Evolutionary conservation across 1,140 invertebrate genomes (phyloP).

Genomic region (Drosophila mauritiana): DNA sequence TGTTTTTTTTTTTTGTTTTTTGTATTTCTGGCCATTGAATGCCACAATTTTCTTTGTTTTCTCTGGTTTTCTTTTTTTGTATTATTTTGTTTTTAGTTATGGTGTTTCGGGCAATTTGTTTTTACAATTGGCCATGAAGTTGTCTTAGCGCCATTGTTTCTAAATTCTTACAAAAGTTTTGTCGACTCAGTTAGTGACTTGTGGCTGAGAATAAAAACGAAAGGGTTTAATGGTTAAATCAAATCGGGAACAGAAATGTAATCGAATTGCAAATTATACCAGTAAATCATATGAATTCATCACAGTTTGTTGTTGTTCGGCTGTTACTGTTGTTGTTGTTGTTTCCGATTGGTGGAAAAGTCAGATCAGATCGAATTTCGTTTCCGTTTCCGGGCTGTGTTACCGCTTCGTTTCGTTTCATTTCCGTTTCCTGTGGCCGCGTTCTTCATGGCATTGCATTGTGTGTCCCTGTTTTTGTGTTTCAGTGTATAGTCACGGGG

Average conservation of each 20-base stretch:
- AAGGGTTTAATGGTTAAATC: background rate
- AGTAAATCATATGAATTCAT: constrained; percentile 68
- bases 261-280: constrained; percentile 15
- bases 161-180: constrained; percentile 43
- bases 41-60: constrained; percentile 39
- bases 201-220: constrained; percentile 23
- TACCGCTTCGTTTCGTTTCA: constrained; percentile 5
- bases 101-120: constrained; percentile 33
- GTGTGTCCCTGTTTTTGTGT: constrained; percentile 12
- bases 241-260: constrained; percentile 8
- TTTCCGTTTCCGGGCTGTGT: constrained; percentile 24
- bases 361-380: constrained; percentile 41
- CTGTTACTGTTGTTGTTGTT: constrained; percentile 42
- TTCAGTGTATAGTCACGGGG: background rate
- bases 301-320: constrained; percentile 77
- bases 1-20: constrained; percentile 26
- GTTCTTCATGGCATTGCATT: constrained; percentile 59
- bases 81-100: constrained; percentile 23
- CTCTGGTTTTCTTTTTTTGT: constrained; percentile 12
- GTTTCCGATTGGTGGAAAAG: constrained; percentile 19
- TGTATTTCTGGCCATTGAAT: constrained; percentile 32
- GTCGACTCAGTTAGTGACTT: constrained; percentile 13
- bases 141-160: constrained; percentile 49
- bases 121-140: constrained; percentile 64
- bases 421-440: constrained; percentile 31